Percentiles rank a stretch among this genome's conserved stretches.
phyloP scores from a whole-genome alignment of 1,140 invertebrate genomes.

The Rhyacophila brunnea region DNA sequence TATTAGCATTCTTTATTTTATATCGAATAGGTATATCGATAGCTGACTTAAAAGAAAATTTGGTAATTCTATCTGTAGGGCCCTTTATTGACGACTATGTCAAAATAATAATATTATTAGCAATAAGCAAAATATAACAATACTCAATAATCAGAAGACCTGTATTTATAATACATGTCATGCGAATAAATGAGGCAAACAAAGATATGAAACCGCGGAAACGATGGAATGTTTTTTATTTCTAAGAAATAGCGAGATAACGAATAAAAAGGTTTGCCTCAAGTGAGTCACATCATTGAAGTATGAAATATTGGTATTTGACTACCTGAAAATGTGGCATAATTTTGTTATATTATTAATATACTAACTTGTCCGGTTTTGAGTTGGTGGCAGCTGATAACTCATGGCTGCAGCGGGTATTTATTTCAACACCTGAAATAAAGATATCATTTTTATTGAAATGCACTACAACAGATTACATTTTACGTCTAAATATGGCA shows the following conservation, averaged over 20 bases:
- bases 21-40: too few relatives aligned
- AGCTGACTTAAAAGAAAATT: too few relatives aligned
- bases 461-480: slow-evolving; percentile 1
- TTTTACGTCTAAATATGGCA: slow-evolving; percentile 17
- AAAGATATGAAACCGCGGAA: neutral
- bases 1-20: too few relatives aligned
- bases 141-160: too few relatives aligned
- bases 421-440: slow-evolving; percentile 22
- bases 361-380: slow-evolving; percentile 76
- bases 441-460: slow-evolving; percentile 2
- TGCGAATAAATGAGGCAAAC: slow-evolving; percentile 1
- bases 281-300: neutral
- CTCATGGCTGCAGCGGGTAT: slow-evolving; percentile 59
- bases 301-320: too few relatives aligned
- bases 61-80: too few relatives aligned
- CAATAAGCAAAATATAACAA: too few relatives aligned
- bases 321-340: too few relatives aligned
- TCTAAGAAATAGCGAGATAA: slow-evolving; percentile 2
- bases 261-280: neutral
- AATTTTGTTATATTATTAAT: too few relatives aligned
- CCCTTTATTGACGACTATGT: too few relatives aligned
- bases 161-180: too few relatives aligned
- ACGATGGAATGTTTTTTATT: neutral
- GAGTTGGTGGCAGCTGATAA: slow-evolving; percentile 74
- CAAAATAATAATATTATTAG: too few relatives aligned